Conservation (phyloP, 2,797 vertebrate genomes). For the Acanthiza pusilla region DNA sequence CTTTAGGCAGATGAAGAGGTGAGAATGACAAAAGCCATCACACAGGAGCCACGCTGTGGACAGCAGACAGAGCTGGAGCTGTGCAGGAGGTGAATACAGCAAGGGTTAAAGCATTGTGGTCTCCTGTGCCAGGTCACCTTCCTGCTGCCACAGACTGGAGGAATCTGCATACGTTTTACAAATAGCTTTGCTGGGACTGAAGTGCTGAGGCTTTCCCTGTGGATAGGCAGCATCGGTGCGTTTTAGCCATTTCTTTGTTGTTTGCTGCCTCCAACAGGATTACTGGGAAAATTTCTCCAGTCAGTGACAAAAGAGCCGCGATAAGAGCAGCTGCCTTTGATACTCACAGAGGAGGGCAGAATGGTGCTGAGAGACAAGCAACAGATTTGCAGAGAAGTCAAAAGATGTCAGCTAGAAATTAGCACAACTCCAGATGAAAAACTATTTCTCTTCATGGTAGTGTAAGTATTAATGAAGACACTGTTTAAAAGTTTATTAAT, state of each 20-base stretch:
- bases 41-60: fast-evolving
- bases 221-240: not conserved
- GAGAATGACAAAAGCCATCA: not conserved
- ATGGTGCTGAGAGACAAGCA: not conserved
- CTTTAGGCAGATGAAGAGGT: not conserved
- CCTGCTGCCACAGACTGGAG: not conserved
- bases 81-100: not conserved
- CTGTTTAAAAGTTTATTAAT: not conserved
- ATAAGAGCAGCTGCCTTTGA: not conserved
- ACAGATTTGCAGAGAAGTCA: not conserved
- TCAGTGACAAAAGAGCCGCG: not conserved
- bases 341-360: not conserved
- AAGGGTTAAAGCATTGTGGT: not conserved
- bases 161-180: not conserved
- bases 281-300: not conserved
- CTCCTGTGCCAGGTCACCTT: not conserved
- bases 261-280: slow-evolving; percentile 77
- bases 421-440: not conserved
- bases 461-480: not conserved
- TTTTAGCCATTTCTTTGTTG: slow-evolving; percentile 44
- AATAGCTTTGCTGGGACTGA: not conserved
- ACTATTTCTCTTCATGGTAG: not conserved
- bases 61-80: not conserved
- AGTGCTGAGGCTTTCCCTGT: not conserved
- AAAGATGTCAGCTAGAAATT: not conserved